Percentiles rank a stretch among this genome's conserved stretches.
phyloP scores from a whole-genome alignment of 2,797 vertebrate genomes.

The Forpus xanthops region DNA sequence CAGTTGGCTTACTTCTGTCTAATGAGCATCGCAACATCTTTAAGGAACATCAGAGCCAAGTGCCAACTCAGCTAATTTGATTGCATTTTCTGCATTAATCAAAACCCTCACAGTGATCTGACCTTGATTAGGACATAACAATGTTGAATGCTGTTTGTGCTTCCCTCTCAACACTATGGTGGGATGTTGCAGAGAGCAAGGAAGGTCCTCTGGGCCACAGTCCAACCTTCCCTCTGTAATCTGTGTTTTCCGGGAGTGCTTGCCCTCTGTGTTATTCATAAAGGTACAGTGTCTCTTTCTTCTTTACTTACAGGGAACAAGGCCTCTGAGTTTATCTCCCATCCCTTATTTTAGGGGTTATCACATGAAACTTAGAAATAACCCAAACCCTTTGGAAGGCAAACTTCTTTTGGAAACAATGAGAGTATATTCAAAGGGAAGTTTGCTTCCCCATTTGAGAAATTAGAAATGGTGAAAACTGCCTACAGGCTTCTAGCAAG shows the following conservation, averaged over 20 bases:
- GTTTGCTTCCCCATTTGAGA: not conserved
- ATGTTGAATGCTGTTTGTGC: not conserved
- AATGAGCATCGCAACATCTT: slow-evolving; percentile 35
- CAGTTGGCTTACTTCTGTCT: slow-evolving; percentile 28
- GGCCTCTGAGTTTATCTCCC: not conserved
- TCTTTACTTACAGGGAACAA: not conserved
- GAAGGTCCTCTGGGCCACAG: not conserved
- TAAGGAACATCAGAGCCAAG: not conserved
- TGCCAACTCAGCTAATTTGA: slow-evolving; percentile 56
- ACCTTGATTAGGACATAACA: slow-evolving; percentile 5
- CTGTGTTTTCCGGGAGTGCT: not conserved
- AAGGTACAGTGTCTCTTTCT: not conserved
- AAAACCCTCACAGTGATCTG: slow-evolving; percentile 17
- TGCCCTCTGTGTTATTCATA: not conserved
- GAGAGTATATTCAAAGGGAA: not conserved
- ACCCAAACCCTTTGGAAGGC: not conserved
- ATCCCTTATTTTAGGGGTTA: not conserved
- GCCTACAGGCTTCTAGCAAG: not conserved
- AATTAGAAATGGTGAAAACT: not conserved
- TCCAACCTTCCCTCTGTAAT: not conserved
- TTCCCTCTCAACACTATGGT: not conserved
- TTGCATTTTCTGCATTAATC: slow-evolving; percentile 48
- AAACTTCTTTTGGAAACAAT: not conserved
- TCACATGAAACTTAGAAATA: not conserved
- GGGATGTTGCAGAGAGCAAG: not conserved